These are phyloP conservation scores for Buphagus erythrorhynchus DNA, from an alignment of 2,797 vertebrate genomes.

Conservation along the genomic window DNA sequence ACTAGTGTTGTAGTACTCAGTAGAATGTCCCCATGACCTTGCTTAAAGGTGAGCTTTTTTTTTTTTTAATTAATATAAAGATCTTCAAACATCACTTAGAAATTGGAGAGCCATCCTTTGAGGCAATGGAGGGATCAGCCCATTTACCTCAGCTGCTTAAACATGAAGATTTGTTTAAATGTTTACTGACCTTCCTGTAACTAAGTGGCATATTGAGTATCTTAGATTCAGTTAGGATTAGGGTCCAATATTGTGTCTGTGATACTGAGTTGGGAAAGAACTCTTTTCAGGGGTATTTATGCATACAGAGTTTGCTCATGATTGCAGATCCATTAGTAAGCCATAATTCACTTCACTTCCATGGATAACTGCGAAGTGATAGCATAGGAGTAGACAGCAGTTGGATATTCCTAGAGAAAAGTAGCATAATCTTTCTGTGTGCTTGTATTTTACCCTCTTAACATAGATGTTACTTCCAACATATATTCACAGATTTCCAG, in stretches of 20 bases:
- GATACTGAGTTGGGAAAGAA: not conserved
- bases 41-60: not conserved
- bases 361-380: not conserved
- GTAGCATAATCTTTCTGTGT: not conserved
- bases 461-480: not conserved
- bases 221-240: not conserved
- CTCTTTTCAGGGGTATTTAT: not conserved
- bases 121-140: not conserved
- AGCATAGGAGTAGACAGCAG: not conserved
- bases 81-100: not conserved
- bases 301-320: not conserved
- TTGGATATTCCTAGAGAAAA: too few relatives aligned
- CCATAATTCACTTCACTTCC: not conserved
- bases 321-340: not conserved
- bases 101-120: not conserved
- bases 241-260: not conserved
- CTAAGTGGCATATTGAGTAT: not conserved
- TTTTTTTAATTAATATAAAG: not conserved
- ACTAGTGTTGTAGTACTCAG: not conserved
- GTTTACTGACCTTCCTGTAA: not conserved
- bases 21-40: not conserved
- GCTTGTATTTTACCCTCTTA: not conserved
- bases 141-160: not conserved
- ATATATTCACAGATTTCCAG: not conserved
- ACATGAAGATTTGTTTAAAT: not conserved